Conservation (phyloP, 2,888 invertebrate genomes). For the Drosophila quinaria region DNA sequence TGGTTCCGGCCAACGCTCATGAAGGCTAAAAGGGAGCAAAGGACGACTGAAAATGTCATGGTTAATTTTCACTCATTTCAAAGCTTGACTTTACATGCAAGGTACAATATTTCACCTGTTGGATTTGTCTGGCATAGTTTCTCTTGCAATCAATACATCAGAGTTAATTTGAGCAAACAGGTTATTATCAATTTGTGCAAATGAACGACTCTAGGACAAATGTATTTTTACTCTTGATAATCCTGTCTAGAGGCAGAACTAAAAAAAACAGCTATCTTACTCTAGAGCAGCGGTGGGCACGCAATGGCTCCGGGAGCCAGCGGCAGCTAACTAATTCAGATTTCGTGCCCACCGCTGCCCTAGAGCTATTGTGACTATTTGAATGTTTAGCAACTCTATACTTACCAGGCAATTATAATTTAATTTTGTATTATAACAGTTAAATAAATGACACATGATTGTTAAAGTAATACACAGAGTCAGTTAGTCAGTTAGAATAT, state of each 20-base stretch:
- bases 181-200: neutral
- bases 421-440: neutral
- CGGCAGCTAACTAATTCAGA: no score
- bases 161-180: neutral
- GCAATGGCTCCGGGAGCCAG: no score
- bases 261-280: no score
- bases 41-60: neutral
- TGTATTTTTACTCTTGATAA: neutral
- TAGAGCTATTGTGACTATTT: neutral
- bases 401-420: neutral
- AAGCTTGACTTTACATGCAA: neutral
- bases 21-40: neutral
- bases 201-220: neutral
- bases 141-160: neutral
- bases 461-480: no score
- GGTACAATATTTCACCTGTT: conserved; percentile 2
- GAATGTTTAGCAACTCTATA: no score
- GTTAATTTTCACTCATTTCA: neutral
- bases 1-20: neutral
- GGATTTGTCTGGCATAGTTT: neutral
- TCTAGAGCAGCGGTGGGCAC: no score
- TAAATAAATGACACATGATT: neutral
- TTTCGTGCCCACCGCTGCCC: no score
- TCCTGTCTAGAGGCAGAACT: no score
- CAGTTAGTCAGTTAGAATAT: neutral